Evolutionary conservation across 1,140 invertebrate species (phyloP), one percentile per base, ranked within the genome.

Genomic region (Varroa destructor): DNA sequence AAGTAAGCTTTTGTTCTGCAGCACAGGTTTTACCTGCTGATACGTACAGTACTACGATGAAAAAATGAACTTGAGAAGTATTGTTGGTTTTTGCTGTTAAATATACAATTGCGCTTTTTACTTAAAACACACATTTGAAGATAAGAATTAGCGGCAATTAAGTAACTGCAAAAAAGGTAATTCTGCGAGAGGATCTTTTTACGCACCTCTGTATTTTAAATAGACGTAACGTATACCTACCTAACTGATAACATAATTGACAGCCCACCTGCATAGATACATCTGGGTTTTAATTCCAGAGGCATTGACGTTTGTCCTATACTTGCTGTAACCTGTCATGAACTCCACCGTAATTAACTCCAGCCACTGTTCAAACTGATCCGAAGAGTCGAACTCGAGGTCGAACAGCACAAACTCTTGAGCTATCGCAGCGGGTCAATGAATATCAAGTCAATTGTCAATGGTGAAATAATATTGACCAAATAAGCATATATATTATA

Each of bases 281-380:
- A 67, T 67, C 8, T 67, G 61, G 36, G 61, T 67, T 67, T 67
- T 67, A 40, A 67, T 8, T 40, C 61, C 61, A 46, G 61, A n/a
- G 12, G 40, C 12, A 2, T 40, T 46, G 2, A 67, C 61, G 61
- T 67, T 67, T 3, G 61, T 67, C 40, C 61, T 12, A 67, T 67
- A 43, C 61, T 67, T 67, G 40, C 40, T 67, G 61, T 67, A 67
- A 12, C 61, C 61, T 37, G 61, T 67, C 61, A 67, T 67, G 37
- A 43, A 67, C 61, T 67, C 40, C 2, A 43, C 40, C 14, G 61
- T 67, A 2, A 67, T 67, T 40, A 67, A 14, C 12, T 67, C 61
- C 40, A 67, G 61, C 61, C 61, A 67, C 36, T 67, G 12, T 3
- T 67, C 61, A 37, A 67, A 67, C 61, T 67, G 40, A 2, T 67